Conservation (phyloP, 2,113 vertebrate species). For the Takifugu flavidus region DNA sequence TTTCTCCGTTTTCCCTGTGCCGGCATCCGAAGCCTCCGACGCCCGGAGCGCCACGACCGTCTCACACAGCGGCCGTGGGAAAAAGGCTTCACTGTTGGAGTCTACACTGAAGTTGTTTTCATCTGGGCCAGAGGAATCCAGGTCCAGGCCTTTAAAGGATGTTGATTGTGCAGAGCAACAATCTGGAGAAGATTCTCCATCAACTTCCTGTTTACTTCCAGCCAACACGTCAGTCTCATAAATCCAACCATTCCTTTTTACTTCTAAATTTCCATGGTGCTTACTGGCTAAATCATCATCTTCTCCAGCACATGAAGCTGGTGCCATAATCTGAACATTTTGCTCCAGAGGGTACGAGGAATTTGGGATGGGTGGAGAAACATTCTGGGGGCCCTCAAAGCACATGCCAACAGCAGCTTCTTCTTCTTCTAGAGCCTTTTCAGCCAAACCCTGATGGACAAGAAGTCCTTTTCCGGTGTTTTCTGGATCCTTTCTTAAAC, state of each 20-base stretch:
- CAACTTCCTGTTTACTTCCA: not conserved
- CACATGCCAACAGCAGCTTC: not conserved
- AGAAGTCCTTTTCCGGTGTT: conserved; percentile 62
- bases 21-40: not conserved
- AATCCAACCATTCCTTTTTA: not conserved
- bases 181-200: not conserved
- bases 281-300: not conserved
- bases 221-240: not conserved
- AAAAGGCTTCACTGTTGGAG: conserved; percentile 3
- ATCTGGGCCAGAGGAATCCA: not conserved
- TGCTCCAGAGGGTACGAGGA: not conserved
- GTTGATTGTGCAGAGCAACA: not conserved
- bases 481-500: conserved; percentile 54
- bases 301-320: not conserved
- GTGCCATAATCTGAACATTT: not conserved
- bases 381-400: not conserved
- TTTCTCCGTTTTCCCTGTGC: conserved; percentile 9
- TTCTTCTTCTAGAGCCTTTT: not conserved
- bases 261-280: not conserved
- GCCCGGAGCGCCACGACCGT: not conserved
- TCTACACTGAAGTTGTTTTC: not conserved
- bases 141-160: not conserved
- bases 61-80: not conserved
- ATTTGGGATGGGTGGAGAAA: not conserved
- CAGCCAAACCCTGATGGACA: not conserved